Percentiles rank a stretch among this genome's conserved stretches.
Evolutionary conservation across 2,797 vertebrate genomes (phyloP).

Genomic region (Myotis findleyi): DNA sequence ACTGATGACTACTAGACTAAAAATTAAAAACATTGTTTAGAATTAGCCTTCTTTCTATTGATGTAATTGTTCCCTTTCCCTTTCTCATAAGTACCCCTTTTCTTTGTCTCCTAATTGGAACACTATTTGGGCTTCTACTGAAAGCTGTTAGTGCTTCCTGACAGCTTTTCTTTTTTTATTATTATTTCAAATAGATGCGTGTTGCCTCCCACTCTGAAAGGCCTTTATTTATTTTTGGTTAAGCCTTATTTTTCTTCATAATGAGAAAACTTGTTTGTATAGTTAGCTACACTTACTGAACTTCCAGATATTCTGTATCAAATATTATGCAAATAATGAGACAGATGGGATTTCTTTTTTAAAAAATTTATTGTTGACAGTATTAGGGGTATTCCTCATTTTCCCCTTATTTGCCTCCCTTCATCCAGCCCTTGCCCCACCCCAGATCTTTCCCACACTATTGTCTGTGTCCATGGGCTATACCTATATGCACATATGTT

Average conservation of each 20-base stretch:
- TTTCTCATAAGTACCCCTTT: background rate
- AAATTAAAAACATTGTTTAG: background rate
- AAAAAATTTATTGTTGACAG: no score
- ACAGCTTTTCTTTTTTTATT: background rate
- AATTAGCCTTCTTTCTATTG: background rate
- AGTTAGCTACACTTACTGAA: background rate
- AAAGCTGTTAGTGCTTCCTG: background rate
- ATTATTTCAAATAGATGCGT: background rate
- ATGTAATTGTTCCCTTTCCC: background rate
- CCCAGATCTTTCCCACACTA: no score
- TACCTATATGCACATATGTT: no score
- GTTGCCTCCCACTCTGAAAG: background rate
- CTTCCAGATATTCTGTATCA: background rate
- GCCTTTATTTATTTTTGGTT: background rate
- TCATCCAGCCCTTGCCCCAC: no score
- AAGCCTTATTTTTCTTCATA: background rate
- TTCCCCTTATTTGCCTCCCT: no score
- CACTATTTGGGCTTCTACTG: background rate
- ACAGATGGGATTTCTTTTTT: background rate
- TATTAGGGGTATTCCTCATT: no score
- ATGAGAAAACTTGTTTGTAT: background rate
- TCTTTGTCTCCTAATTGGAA: background rate
- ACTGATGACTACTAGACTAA: background rate
- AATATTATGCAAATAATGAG: background rate
- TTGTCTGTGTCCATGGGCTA: background rate